Percentiles rank a stretch among this genome's conserved stretches.
Evolutionary conservation across 2,888 invertebrate species (phyloP).

Genomic region (Sisyra nigra): DNA sequence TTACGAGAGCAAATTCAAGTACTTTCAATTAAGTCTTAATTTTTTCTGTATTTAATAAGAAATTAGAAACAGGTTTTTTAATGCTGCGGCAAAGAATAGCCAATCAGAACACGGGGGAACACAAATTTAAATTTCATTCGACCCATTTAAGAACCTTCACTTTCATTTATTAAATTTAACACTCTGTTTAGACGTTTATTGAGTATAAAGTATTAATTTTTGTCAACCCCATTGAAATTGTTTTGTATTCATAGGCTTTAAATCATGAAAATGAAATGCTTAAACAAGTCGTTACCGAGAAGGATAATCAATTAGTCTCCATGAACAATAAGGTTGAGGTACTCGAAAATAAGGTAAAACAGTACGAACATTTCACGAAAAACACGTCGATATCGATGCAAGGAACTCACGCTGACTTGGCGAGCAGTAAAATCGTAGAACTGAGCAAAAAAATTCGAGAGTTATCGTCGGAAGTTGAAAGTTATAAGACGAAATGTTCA

Average conservation of each 20-base stretch:
- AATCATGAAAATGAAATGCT: slow-evolving; percentile 38
- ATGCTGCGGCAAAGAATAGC: too few relatives aligned
- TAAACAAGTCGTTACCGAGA: slow-evolving; percentile 31
- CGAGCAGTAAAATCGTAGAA: slow-evolving; percentile 47
- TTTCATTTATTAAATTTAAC: too few relatives aligned
- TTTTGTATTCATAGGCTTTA: slow-evolving; percentile 21
- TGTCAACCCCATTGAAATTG: background rate
- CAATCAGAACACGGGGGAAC: too few relatives aligned
- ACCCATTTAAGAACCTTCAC: too few relatives aligned
- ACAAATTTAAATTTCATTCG: too few relatives aligned
- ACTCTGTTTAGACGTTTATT: too few relatives aligned
- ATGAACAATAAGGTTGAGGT: slow-evolving; percentile 27
- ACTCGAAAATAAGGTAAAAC: slow-evolving; percentile 32
- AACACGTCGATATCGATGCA: slow-evolving; percentile 30
- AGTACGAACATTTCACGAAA: slow-evolving; percentile 32
- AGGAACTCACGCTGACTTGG: slow-evolving; percentile 26
- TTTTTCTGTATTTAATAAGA: background rate
- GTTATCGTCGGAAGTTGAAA: slow-evolving; percentile 41
- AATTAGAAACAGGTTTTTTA: background rate
- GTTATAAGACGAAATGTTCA: slow-evolving; percentile 39
- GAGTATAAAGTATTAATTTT: too few relatives aligned
- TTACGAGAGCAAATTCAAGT: slow-evolving; percentile 42
- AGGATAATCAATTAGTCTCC: slow-evolving; percentile 31
- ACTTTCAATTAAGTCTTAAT: slow-evolving; percentile 11
- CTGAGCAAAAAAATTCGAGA: slow-evolving; percentile 49